Percentiles rank a stretch among this genome's conserved stretches.
phyloP scores from a whole-genome alignment of 1,140 invertebrate genomes.

The Hylaeus volcanicus region DNA sequence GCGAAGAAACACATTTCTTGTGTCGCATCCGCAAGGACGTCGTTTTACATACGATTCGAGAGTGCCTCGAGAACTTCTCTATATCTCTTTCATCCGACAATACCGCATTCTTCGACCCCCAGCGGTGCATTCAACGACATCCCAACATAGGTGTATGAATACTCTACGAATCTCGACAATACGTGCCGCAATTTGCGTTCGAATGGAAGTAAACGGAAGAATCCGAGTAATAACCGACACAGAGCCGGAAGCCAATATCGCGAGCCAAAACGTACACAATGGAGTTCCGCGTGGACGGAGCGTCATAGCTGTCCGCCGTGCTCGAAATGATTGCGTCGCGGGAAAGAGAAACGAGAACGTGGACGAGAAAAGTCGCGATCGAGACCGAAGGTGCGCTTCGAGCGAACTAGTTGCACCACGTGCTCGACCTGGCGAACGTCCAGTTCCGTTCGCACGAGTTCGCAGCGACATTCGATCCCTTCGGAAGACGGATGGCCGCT shows the following conservation, averaged over 20 bases:
- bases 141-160: not conserved
- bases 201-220: not conserved
- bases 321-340: not conserved
- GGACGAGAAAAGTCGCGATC: not conserved
- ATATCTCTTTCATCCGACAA: not conserved
- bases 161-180: not conserved
- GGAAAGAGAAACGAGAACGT: not conserved
- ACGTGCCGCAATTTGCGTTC: not conserved
- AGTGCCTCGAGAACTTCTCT: not conserved
- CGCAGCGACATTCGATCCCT: slow-evolving; percentile 16
- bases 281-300: not conserved
- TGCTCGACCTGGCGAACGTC: slow-evolving; percentile 47
- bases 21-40: no score
- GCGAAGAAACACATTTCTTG: no score
- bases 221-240: not conserved
- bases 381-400: no score
- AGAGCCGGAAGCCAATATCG: not conserved
- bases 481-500: slow-evolving; percentile 28
- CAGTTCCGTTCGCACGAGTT: slow-evolving; percentile 33
- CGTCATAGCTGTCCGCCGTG: not conserved
- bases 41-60: not conserved
- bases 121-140: not conserved
- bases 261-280: not conserved
- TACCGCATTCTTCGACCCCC: not conserved
- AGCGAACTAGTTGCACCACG: not conserved